Base-by-base conservation (phyloP, 2,888 invertebrate species). In the Cephus runcator region DNA sequence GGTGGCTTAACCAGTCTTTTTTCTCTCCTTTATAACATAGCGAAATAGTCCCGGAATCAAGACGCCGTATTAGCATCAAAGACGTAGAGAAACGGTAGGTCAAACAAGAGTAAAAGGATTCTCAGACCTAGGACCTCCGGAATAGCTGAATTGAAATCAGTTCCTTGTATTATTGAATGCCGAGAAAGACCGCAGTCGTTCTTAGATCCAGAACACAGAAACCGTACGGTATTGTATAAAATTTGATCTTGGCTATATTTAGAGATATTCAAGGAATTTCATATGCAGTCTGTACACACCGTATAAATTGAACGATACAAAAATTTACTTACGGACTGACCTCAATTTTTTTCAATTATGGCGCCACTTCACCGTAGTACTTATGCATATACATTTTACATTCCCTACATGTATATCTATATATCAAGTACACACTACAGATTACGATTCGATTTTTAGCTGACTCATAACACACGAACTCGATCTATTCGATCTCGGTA, bases 51-150 rank as follows among this genome's bases (percentile, higher is more conserved):
- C 82, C 76, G 83, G 85, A 87, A 89, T 88, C 86, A 86, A 81
- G 85, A 81, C 87, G 86, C 88, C 23, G 23, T 56, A 89, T 90
- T 90, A 89, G 89, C 90, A 90, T 90, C 84, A 82, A 83, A 85
- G 85, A 85, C 85, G 85, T 82, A 85, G 82, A 80, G 81, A 80
- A 83, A 82, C 79, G 81, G 82, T 77, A 34, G 12, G 23, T 69
- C 40, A 35, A 73, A 71, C 79, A 82, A 82, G 6, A 56, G 23
- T 56, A 74, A 75, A 69, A 34, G 79, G 69, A 77, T 77, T 69
- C 36, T 79, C 75, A 73, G 56, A 69, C 77, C 71, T 75, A 76
- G 77, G 76, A 79, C 78, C 80, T 79, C 79, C 56, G 56, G 82
- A 86, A 85, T 87, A 84, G 87, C 86, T 86, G 87, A 85, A 87